Conservation (phyloP, 2,888 invertebrate species). For the Physocephala rufipes region DNA sequence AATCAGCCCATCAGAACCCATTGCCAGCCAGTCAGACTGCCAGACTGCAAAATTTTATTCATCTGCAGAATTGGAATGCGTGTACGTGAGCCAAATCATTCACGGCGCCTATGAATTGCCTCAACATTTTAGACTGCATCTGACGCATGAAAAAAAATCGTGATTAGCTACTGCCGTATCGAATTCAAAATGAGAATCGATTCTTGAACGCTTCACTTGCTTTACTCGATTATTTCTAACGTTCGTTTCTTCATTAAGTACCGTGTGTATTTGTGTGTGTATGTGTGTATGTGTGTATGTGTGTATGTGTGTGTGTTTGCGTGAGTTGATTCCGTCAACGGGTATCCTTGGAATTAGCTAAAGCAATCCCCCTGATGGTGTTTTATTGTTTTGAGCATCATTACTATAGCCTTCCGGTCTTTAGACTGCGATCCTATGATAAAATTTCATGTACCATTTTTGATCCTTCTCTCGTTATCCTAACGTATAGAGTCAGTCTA, state of each 20-base stretch:
- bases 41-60: too few species aligned
- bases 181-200: slow-evolving; percentile 15
- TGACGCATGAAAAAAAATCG: not conserved
- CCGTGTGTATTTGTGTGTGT: not conserved
- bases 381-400: not conserved
- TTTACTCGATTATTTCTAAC: slow-evolving; percentile 25
- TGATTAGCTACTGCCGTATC: slow-evolving; percentile 14
- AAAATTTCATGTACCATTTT: too few species aligned
- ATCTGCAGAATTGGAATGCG: not conserved
- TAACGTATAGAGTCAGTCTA: too few species aligned
- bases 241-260: slow-evolving; percentile 3
- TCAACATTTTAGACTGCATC: slow-evolving; percentile 11
- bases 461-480: not conserved
- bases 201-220: not conserved
- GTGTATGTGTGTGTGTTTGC: too few species aligned
- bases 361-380: not conserved
- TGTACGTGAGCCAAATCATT: too few species aligned
- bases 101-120: too few species aligned
- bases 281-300: not conserved
- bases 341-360: too few species aligned
- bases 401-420: slow-evolving; percentile 1
- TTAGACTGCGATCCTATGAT: not conserved
- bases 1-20: too few species aligned
- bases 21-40: not conserved
- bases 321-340: too few species aligned